Conservation (phyloP, 2,113 vertebrate genomes). For the Nyctereutes procyonoides region DNA sequence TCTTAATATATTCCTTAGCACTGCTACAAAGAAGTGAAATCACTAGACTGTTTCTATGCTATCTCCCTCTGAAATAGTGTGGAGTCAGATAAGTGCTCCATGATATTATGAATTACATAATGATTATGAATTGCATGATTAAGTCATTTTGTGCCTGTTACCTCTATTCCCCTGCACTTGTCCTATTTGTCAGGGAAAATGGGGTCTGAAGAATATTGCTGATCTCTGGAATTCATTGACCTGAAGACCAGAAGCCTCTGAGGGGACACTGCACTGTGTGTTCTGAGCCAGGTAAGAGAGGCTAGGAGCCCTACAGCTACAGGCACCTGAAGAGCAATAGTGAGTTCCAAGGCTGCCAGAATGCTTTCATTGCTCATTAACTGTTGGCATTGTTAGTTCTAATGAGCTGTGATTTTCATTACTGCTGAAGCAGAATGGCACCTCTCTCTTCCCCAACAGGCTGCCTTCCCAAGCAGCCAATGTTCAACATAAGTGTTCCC, state of each 20-base stretch:
- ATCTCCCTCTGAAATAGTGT: not conserved
- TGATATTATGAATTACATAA: not conserved
- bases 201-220: not conserved
- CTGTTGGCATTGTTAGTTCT: conserved; percentile 83
- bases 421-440: conserved; percentile 69
- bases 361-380: conserved; percentile 82
- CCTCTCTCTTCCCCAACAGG: conserved; percentile 74
- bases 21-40: not conserved
- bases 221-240: not conserved
- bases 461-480: conserved; percentile 69
- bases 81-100: not conserved
- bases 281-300: not conserved
- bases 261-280: rapidly evolving
- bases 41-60: not conserved
- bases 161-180: no score
- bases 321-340: conserved; percentile 60
- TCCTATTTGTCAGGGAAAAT: not conserved
- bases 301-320: not conserved
- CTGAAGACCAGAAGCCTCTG: not conserved
- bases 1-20: not conserved
- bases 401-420: conserved; percentile 78
- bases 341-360: conserved; percentile 75
- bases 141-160: no score
- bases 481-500: not conserved
- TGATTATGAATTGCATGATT: not conserved